Base-by-base conservation (phyloP, 37 sponge, comb jelly and placozoan genomes). In the Bolinopsis microptera region DNA sequence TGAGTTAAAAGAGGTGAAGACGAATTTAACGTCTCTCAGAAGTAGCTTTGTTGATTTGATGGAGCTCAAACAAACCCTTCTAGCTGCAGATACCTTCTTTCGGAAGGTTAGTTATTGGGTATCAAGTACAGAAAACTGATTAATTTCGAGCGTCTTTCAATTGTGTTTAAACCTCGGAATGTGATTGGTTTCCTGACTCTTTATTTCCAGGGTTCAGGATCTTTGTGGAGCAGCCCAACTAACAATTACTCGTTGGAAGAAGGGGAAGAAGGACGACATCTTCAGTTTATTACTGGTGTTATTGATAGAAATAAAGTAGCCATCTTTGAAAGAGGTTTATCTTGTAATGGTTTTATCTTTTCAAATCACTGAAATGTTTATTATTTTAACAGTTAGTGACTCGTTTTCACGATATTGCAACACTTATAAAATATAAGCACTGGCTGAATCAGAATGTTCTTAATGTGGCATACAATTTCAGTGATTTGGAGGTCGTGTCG, bases 401-500 rank as follows among this genome's bases (percentile, higher is more conserved):
- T n/a, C n/a, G n/a, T n/a, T n/a, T n/a, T n/a, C n/a, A n/a, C n/a
- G n/a, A n/a, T n/a, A n/a, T n/a, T n/a, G n/a, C n/a, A n/a, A n/a
- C n/a, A n/a, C n/a, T n/a, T n/a, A n/a, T n/a, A n/a, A n/a, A n/a
- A n/a, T n/a, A n/a, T n/a, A n/a, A n/a, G n/a, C n/a, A n/a, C n/a
- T n/a, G n/a, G n/a, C n/a, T n/a, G n/a, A n/a, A n/a, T n/a, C n/a
- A n/a, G n/a, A n/a, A n/a, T n/a, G n/a, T n/a, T n/a, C n/a, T n/a
- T n/a, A n/a, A n/a, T n/a, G n/a, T n/a, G n/a, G n/a, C n/a, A n/a
- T n/a, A n/a, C n/a, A n/a, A 18, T 72, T 72, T 28, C 31, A 72
- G 96, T 98, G 13, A 93, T 98, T 94, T 98, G 99, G 99, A 94
- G 99, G 83, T 97, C 97, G 22, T 97, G 97, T 76, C 95, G 97